Percentiles rank a stretch among this genome's conserved stretches.
Evolutionary conservation across 2,888 invertebrate genomes (phyloP).

Genomic region (Xestia rhomboidea): DNA sequence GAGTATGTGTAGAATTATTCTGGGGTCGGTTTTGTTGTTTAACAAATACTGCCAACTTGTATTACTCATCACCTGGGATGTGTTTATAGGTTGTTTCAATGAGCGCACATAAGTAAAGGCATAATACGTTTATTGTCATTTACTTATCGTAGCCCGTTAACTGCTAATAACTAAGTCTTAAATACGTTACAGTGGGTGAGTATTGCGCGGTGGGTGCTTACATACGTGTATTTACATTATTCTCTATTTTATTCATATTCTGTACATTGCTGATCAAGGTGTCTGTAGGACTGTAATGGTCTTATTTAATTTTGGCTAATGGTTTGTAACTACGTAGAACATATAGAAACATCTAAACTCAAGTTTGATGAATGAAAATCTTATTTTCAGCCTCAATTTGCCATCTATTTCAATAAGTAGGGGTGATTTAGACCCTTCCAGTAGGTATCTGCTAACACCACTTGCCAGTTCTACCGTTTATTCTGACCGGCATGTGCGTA

Average conservation of each 20-base stretch:
- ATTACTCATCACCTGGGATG: neutral
- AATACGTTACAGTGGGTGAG: constrained; percentile 74
- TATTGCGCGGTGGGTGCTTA: constrained; percentile 84
- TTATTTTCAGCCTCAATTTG: constrained; percentile 50
- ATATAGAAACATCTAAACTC: neutral
- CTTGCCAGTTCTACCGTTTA: constrained; percentile 72
- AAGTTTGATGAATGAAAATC: constrained; percentile 4
- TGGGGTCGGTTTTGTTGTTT: neutral
- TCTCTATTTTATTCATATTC: constrained; percentile 42
- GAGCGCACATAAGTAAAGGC: constrained; percentile 33
- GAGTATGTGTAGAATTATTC: neutral
- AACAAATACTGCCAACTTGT: neutral
- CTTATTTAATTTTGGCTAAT: constrained; percentile 10
- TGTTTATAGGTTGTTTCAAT: neutral
- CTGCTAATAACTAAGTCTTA: constrained; percentile 52
- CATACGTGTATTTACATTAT: constrained; percentile 73
- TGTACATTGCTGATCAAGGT: constrained; percentile 45
- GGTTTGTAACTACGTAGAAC: neutral
- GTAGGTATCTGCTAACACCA: constrained; percentile 76
- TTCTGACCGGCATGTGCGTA: constrained; percentile 72
- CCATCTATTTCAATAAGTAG: neutral
- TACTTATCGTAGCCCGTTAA: constrained; percentile 51
- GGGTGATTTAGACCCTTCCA: neutral
- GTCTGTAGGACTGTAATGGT: neutral
- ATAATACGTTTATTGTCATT: constrained; percentile 64